These are phyloP conservation scores for Trichonephila inaurata DNA, from an alignment of 1,140 invertebrate genomes.

Conservation along the genomic window DNA sequence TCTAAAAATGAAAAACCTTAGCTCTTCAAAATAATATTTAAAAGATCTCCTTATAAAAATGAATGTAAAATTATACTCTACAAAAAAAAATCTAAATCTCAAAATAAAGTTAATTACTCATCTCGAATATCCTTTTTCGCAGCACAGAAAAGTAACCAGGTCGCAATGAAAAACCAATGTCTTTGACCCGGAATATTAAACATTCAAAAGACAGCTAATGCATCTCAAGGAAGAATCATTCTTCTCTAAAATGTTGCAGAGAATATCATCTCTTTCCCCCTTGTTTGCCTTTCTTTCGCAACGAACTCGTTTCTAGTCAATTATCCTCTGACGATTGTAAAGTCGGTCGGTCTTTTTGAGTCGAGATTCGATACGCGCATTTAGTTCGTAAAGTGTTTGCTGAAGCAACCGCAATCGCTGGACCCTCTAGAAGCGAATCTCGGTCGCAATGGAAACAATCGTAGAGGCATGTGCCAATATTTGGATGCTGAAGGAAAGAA, in stretches of 20 bases:
- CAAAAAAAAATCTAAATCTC: too few species aligned
- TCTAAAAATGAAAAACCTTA: too few species aligned
- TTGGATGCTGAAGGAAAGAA: slow-evolving; percentile 32
- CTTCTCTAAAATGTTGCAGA: slow-evolving; percentile 32
- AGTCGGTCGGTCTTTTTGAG: slow-evolving; percentile 28
- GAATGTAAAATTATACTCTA: too few species aligned
- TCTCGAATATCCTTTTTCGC: too few species aligned
- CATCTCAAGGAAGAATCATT: background rate
- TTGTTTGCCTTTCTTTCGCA: background rate
- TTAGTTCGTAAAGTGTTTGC: slow-evolving; percentile 43
- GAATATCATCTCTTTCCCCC: background rate
- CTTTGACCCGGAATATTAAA: background rate
- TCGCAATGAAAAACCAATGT: too few species aligned
- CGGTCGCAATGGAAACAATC: slow-evolving; percentile 46
- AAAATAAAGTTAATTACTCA: too few species aligned
- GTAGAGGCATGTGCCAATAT: slow-evolving; percentile 56
- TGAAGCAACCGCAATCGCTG: slow-evolving; percentile 28
- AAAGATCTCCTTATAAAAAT: too few species aligned
- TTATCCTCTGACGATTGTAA: slow-evolving; percentile 20
- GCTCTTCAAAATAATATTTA: too few species aligned
- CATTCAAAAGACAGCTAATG: slow-evolving; percentile 10
- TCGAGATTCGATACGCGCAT: slow-evolving; percentile 37
- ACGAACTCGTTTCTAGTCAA: slow-evolving; percentile 1
- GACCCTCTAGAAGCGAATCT: background rate
- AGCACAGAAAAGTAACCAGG: too few species aligned